Conservation (phyloP, 2,113 vertebrate species). For the Micromys minutus region DNA sequence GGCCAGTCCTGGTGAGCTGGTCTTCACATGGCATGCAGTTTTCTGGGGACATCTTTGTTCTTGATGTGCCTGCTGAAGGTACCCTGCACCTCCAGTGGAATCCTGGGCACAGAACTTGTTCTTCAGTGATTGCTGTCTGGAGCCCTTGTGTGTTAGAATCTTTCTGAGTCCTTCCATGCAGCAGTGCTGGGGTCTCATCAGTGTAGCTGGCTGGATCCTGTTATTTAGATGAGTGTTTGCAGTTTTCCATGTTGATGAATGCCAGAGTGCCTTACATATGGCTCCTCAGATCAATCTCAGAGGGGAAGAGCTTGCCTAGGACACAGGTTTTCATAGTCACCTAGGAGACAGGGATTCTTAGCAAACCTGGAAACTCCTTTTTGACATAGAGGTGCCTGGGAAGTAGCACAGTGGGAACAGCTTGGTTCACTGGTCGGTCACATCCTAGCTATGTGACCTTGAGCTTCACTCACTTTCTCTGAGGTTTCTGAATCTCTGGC, state of each 20-base stretch:
- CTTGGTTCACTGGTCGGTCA: background rate
- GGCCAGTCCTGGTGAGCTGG: background rate
- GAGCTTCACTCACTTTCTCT: background rate
- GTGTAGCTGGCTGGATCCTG: background rate
- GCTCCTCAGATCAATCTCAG: background rate
- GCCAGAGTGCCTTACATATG: background rate
- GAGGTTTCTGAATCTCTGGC: background rate
- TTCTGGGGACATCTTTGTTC: background rate
- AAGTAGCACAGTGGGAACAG: background rate
- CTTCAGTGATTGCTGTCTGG: fast-evolving
- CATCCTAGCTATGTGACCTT: background rate
- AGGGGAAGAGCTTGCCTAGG: background rate
- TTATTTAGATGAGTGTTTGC: background rate
- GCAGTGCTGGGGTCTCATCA: fast-evolving
- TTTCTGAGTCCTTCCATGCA: background rate
- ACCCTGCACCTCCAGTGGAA: fast-evolving
- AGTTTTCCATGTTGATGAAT: background rate
- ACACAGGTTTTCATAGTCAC: background rate
- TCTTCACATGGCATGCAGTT: background rate
- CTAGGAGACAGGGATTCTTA: background rate
- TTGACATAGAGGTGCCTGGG: background rate
- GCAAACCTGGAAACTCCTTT: background rate
- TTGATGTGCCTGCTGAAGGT: background rate
- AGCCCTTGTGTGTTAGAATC: background rate
- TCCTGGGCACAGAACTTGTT: background rate